Conservation (phyloP, 2,797 vertebrate species). For the Lithobates pipiens region DNA sequence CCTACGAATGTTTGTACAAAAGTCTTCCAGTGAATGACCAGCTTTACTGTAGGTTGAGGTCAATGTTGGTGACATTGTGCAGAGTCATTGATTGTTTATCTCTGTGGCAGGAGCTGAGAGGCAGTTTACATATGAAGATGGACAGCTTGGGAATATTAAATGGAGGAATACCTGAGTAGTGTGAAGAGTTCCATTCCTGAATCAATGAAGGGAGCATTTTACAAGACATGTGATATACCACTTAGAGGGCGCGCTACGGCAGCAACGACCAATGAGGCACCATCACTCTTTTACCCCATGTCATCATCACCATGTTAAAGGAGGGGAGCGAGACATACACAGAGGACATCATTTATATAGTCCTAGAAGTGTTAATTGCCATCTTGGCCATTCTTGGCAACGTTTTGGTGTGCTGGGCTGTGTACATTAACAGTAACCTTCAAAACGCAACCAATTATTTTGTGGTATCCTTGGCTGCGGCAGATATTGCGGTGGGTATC, state of each 20-base stretch:
- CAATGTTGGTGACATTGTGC: not conserved
- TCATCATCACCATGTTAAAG: slow-evolving; percentile 80
- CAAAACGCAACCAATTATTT: slow-evolving; percentile 98
- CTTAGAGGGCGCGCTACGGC: slow-evolving; percentile 71
- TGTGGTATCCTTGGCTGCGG: slow-evolving; percentile 91
- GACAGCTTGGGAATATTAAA: slow-evolving; percentile 14
- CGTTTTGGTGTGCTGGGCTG: slow-evolving; percentile 95
- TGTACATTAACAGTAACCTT: slow-evolving; percentile 91
- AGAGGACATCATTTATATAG: slow-evolving; percentile 80
- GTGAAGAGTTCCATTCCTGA: not conserved
- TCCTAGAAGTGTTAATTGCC: slow-evolving; percentile 90
- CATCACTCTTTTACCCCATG: slow-evolving; percentile 66
- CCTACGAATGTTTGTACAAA: no score
- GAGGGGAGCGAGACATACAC: slow-evolving; percentile 64
- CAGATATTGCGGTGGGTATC: slow-evolving; percentile 93
- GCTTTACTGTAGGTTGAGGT: no score
- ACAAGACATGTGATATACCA: not conserved
- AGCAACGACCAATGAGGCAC: slow-evolving; percentile 87
- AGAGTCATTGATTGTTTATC: not conserved
- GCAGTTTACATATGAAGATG: slow-evolving; percentile 8
- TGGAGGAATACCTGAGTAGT: not conserved
- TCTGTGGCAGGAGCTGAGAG: slow-evolving; percentile 11
- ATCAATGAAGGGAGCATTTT: not conserved
- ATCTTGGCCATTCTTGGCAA: slow-evolving; percentile 91
- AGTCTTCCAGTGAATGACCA: no score